These are phyloP conservation scores for Cyclophora albipunctata DNA, from an alignment of 2,888 invertebrate species.

Conservation along the genomic window DNA sequence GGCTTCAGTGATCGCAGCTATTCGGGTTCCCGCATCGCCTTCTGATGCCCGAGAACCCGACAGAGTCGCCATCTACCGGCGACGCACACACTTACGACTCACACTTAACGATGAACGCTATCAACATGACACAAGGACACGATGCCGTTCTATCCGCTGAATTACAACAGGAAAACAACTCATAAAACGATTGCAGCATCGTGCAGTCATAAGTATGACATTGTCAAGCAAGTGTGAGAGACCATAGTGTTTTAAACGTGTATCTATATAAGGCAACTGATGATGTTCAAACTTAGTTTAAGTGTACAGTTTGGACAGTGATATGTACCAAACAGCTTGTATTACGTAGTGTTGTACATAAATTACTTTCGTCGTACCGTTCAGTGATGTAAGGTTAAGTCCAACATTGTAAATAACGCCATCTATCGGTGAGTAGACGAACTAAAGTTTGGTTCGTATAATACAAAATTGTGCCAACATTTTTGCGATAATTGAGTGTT, in stretches of 20 bases:
- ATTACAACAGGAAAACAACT: slow-evolving; percentile 50
- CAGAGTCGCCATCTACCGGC: slow-evolving; percentile 63
- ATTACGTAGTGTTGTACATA: slow-evolving; percentile 8
- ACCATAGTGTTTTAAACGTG: neutral
- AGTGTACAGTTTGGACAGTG: slow-evolving; percentile 43
- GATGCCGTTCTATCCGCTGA: slow-evolving; percentile 63
- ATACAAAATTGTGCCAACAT: slow-evolving; percentile 71
- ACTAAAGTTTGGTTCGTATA: slow-evolving; percentile 23
- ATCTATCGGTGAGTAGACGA: slow-evolving; percentile 60
- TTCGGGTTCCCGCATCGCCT: slow-evolving; percentile 89
- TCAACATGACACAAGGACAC: slow-evolving; percentile 73
- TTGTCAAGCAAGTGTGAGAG: slow-evolving; percentile 6
- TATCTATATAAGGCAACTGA: slow-evolving; percentile 54
- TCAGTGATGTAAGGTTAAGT: slow-evolving; percentile 36
- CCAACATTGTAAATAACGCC: slow-evolving; percentile 59
- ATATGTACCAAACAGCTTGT: slow-evolving; percentile 29
- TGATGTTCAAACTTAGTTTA: slow-evolving; percentile 71
- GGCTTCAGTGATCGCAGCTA: slow-evolving; percentile 94
- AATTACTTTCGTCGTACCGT: slow-evolving; percentile 33
- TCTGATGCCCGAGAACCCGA: slow-evolving; percentile 80
- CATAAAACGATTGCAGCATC: slow-evolving; percentile 13
- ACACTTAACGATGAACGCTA: slow-evolving; percentile 61
- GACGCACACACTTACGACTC: slow-evolving; percentile 70
- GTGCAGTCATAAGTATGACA: neutral
- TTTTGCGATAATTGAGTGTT: slow-evolving; percentile 66